These are phyloP conservation scores for Podarcis siculus DNA, from an alignment of 2,797 vertebrate genomes.

Conservation along the genomic window DNA sequence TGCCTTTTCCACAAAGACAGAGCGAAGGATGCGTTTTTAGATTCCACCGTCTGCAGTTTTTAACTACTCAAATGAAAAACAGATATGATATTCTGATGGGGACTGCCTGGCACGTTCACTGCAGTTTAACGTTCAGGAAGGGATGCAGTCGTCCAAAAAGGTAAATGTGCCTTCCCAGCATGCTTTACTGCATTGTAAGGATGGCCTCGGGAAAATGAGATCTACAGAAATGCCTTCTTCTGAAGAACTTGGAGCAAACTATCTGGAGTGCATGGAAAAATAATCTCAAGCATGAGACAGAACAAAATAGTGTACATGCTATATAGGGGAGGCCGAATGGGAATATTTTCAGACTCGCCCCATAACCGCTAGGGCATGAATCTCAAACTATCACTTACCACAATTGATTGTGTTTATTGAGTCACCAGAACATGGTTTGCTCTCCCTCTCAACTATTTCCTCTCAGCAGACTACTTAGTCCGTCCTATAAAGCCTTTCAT, in stretches of 20 bases:
- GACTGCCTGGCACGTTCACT: conserved; percentile 56
- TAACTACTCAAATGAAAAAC: conserved; percentile 72
- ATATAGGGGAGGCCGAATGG: too few species aligned
- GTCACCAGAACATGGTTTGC: background rate
- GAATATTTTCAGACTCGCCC: too few species aligned
- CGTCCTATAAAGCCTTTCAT: background rate
- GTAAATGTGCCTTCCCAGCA: conserved; percentile 45
- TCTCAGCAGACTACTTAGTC: background rate
- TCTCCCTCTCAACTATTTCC: background rate
- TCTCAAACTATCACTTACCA: background rate
- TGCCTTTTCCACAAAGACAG: conserved; percentile 21
- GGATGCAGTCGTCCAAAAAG: conserved; percentile 35
- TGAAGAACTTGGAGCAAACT: conserved; percentile 52
- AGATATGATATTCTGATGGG: conserved; percentile 49
- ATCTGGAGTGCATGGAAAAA: conserved; percentile 56
- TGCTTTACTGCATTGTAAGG: background rate
- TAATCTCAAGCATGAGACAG: conserved; percentile 55
- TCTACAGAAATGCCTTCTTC: conserved; percentile 54
- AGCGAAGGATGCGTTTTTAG: conserved; percentile 42
- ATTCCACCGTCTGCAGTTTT: conserved; percentile 49
- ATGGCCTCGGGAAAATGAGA: conserved; percentile 42
- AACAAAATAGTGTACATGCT: background rate
- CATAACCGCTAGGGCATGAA: too few species aligned
- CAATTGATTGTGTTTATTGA: background rate
- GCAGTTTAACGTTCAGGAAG: conserved; percentile 35